Percentiles rank a stretch among this genome's conserved stretches.
Conservation (phyloP, 2,113 vertebrate species). For the Brachyhypopomus gauderio region DNA sequence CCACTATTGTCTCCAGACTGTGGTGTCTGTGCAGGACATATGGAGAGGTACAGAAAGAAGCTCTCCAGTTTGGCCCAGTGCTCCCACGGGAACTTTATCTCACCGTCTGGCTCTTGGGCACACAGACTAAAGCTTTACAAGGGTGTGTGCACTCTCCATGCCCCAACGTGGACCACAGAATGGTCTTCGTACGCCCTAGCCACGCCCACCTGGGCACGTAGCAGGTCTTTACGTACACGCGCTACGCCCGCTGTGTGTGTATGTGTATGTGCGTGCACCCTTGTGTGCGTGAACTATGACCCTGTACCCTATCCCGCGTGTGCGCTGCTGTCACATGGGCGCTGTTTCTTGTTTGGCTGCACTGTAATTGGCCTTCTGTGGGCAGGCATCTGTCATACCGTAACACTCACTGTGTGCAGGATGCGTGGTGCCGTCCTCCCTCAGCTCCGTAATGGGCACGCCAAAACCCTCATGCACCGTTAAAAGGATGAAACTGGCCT, state of each 20-base stretch:
- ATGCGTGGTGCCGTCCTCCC: not conserved
- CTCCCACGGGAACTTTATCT: not conserved
- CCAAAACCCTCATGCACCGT: not conserved
- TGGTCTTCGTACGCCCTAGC: no score
- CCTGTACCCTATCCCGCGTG: not conserved
- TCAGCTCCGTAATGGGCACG: not conserved
- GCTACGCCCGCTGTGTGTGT: not conserved
- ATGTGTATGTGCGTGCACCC: not conserved
- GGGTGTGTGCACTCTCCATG: not conserved
- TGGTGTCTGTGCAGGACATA: not conserved
- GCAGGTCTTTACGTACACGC: no score
- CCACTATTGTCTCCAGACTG: not conserved
- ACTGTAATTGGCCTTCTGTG: not conserved
- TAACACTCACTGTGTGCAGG: not conserved
- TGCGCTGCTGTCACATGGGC: not conserved
- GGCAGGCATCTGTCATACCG: conserved; percentile 5
- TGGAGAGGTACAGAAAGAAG: not conserved
- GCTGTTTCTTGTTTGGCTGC: not conserved
- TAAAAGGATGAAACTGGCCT: not conserved
- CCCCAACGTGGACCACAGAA: no score
- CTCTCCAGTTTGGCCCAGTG: not conserved
- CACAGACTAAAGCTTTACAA: not conserved
- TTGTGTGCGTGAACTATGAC: not conserved
- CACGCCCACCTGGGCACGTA: not conserved
- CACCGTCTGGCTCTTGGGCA: not conserved